Conservation (phyloP, 2,888 invertebrate genomes). For the Smittia aterrima region DNA sequence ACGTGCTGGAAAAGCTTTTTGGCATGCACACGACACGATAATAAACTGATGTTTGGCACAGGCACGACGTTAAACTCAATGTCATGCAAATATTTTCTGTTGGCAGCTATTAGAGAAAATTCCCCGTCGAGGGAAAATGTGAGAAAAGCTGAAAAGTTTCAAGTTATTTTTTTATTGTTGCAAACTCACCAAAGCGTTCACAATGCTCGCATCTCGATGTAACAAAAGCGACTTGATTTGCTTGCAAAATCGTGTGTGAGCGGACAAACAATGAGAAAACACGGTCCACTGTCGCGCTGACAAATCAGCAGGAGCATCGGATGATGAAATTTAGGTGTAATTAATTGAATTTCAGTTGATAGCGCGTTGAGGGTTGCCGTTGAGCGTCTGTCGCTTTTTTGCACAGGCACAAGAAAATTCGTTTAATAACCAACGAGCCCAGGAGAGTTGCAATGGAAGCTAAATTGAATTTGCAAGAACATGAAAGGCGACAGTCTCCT, state of each 20-base stretch:
- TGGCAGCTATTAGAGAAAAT: slow-evolving; percentile 22
- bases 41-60: slow-evolving; percentile 33
- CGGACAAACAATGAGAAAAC: slow-evolving; percentile 1
- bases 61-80: neutral
- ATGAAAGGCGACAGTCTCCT: neutral
- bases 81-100: slow-evolving; percentile 34
- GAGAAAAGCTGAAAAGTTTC: neutral
- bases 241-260: neutral
- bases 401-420: neutral
- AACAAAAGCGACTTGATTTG: neutral
- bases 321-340: slow-evolving; percentile 42
- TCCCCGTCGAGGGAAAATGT: neutral
- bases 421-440: slow-evolving; percentile 28
- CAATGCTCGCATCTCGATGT: neutral
- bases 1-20: neutral
- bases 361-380: neutral
- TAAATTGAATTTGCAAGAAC: slow-evolving; percentile 25
- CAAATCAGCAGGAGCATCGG: slow-evolving; percentile 34
- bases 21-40: neutral
- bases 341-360: slow-evolving; percentile 40
- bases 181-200: neutral
- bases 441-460: neutral
- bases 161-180: neutral
- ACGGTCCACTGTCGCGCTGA: neutral
- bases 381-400: neutral